Percentiles rank a stretch among this genome's conserved stretches.
phyloP scores from a whole-genome alignment of 2,888 invertebrate genomes.

The Cephonodes hylas region DNA sequence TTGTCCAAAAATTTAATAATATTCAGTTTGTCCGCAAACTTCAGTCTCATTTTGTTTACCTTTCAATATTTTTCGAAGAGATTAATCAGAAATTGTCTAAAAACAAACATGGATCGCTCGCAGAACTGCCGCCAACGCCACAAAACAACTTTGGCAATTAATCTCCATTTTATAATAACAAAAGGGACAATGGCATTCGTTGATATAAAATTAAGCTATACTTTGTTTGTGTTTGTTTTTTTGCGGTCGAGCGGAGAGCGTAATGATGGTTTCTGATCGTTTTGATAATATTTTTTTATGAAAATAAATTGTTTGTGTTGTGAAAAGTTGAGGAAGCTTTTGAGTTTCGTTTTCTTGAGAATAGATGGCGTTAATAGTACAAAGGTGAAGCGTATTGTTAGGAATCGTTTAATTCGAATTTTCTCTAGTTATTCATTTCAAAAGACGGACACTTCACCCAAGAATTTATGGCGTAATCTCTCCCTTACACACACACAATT shows the following conservation, averaged over 20 bases:
- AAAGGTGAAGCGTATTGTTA: background rate
- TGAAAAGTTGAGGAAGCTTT: background rate
- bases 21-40: conserved; percentile 19
- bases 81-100: conserved; percentile 13
- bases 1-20: background rate
- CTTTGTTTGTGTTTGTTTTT: background rate
- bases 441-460: no score
- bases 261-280: no score
- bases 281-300: background rate
- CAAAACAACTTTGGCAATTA: conserved; percentile 21
- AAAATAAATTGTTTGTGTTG: background rate
- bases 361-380: background rate
- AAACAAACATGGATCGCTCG: conserved; percentile 3
- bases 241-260: no score
- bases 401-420: no score
- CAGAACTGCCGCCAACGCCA: background rate
- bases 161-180: conserved; percentile 16
- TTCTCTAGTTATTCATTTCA: no score
- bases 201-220: conserved; percentile 13
- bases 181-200: conserved; percentile 16
- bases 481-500: no score
- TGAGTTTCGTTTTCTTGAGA: no score
- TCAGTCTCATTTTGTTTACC: conserved; percentile 39
- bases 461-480: no score
- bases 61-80: conserved; percentile 21